Evolutionary conservation across 2,113 vertebrate species (phyloP), one percentile per base, ranked within the genome.

Genomic region (Trematomus loennbergii): DNA sequence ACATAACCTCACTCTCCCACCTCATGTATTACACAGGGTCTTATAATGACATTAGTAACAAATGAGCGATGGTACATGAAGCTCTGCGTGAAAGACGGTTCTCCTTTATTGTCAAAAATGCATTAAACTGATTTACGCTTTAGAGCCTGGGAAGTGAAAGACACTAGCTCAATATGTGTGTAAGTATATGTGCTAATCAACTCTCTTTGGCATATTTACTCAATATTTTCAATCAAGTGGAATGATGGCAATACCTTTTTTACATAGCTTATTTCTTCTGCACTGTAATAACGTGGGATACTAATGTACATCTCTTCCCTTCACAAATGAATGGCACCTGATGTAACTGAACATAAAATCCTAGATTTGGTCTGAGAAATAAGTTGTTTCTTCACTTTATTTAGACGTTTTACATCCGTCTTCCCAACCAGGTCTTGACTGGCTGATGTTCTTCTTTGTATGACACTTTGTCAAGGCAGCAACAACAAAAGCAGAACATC

Each of bases 401-500:
- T 53, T 3, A 68, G 74, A 81, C 40, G 5, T 55, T 52, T 73
- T 53, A 16, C 76, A 92, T 90, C 55, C 68, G 50, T 91, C 87
- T 86, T 78, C 63, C 16, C 45, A 86, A 82, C 59, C 70, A 63
- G 86, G 89, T 84, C 13, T 1, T 67, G 25, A 79, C 52, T 61
- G 65, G 48, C 49, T 59, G 68, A 52, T 64, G 73, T 60, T 79
- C 40, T 11, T 76, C 67, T 75, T 72, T 4, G 9, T 16, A 17
- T 65, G 66, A 84, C 81, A 89, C 40, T 79, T 81, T 78, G 60
- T 87, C 82, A 79, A 60, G 45, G 60, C 62, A 75, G 46, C 50
- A 53, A 20, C 3, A 43, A 18, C 72, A 72, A 36, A 66, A 72
- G 22, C 40, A 60, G 16, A 49, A 22, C 78, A 79, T 69, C 74